A percentile compares a stretch with the other conserved stretches of the same genome.
phyloP scores from a whole-genome alignment of 2,888 invertebrate genomes.

The Cantharis nigra region DNA sequence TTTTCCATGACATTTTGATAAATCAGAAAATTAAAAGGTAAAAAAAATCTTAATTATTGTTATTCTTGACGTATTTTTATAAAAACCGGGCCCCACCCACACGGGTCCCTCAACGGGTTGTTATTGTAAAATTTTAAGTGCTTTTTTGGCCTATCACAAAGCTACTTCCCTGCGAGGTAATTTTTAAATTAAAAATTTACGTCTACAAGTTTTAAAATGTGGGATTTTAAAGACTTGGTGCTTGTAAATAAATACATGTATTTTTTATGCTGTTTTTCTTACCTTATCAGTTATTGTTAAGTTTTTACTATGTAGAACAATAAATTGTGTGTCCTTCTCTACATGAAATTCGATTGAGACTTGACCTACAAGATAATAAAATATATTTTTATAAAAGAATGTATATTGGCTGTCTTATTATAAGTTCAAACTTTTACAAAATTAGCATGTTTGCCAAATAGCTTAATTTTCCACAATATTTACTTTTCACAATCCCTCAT shows the following conservation, averaged over 20 bases:
- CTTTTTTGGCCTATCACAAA: no score
- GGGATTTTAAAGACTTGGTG: neutral
- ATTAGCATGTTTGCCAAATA: neutral
- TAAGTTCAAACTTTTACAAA: neutral
- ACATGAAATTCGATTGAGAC: conserved; percentile 85
- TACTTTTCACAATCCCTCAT: neutral
- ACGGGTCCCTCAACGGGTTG: no score
- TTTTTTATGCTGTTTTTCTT: neutral
- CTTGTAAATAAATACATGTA: neutral
- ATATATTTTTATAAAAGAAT: neutral
- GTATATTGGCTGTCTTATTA: neutral
- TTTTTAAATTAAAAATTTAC: no score
- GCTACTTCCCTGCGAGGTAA: no score
- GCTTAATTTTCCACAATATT: neutral
- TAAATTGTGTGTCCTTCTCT: conserved; percentile 79
- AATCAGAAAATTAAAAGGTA: no score
- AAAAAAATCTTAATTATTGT: no score
- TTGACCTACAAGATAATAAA: conserved; percentile 65
- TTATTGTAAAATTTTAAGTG: no score
- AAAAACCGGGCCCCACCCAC: no score
- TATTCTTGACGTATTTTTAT: no score
- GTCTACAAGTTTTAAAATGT: neutral
- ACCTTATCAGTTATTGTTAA: conserved; percentile 84
- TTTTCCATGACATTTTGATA: no score
- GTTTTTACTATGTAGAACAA: conserved; percentile 84